A percentile compares a stretch with the other conserved stretches of the same genome.
These are phyloP conservation scores for Colletes collaris DNA, from an alignment of 2,888 invertebrate genomes.

Conservation along the genomic window DNA sequence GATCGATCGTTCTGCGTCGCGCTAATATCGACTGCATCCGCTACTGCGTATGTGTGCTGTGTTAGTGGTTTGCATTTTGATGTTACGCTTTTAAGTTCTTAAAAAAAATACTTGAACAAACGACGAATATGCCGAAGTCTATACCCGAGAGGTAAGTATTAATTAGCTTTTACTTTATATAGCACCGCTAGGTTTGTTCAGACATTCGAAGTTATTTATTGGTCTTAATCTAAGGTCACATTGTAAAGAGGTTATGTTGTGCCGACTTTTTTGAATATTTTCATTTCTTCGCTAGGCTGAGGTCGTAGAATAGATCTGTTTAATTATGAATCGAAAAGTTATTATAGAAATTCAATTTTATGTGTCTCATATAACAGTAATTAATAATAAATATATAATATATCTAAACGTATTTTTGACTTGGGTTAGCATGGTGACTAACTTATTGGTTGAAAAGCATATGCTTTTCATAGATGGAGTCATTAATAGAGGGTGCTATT, in stretches of 20 bases:
- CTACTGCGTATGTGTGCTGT: conserved; percentile 59
- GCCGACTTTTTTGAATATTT: conserved; percentile 41
- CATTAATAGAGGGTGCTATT: conserved; percentile 17
- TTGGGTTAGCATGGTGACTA: conserved; percentile 4
- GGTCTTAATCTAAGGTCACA: conserved; percentile 42
- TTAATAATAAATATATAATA: conserved; percentile 19
- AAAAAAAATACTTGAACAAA: conserved; percentile 49
- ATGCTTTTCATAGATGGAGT: not conserved
- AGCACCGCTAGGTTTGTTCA: not conserved
- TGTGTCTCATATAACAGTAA: not conserved
- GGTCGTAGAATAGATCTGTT: not conserved
- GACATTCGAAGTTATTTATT: conserved; percentile 19
- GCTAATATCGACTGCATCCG: conserved; percentile 34
- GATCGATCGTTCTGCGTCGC: conserved; percentile 61
- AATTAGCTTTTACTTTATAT: conserved; percentile 6
- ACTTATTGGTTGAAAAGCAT: conserved; percentile 28
- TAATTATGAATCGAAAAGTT: not conserved
- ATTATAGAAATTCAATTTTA: not conserved
- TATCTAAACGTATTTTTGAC: conserved; percentile 15
- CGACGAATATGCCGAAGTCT: conserved; percentile 67
- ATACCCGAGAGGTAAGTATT: conserved; percentile 75
- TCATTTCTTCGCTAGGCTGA: not conserved
- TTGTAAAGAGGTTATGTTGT: conserved; percentile 75
- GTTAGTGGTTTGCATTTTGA: conserved; percentile 60
- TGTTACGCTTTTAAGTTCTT: conserved; percentile 57